Percentiles rank a stretch among this genome's conserved stretches.
Conservation (phyloP, 1,140 invertebrate species). For the Heliconius hewitsoni region DNA sequence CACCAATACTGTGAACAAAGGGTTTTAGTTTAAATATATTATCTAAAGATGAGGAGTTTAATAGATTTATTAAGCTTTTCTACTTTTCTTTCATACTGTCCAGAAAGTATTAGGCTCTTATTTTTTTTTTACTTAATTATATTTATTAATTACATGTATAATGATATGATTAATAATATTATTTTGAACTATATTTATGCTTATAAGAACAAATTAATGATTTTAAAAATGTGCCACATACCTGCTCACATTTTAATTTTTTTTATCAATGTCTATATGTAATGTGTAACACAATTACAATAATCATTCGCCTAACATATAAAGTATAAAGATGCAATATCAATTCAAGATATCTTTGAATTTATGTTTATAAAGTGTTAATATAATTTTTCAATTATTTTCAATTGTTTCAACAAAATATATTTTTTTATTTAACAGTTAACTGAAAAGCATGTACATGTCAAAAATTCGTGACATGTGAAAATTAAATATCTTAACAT, state of each 20-base stretch:
- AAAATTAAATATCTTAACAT: not conserved
- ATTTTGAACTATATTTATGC: conserved; percentile 10
- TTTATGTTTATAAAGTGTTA: not conserved
- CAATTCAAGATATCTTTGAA: not conserved
- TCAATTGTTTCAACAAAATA: not conserved
- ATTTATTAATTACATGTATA: conserved; percentile 1
- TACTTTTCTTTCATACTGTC: conserved; percentile 1
- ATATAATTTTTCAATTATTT: not conserved
- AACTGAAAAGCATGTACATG: not conserved
- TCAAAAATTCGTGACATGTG: not conserved
- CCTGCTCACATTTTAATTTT: not conserved
- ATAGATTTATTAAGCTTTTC: conserved; percentile 16
- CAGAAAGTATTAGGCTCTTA: conserved; percentile 10
- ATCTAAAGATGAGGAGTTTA: conserved; percentile 30
- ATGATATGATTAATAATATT: conserved; percentile 4
- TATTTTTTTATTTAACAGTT: too few relatives aligned
- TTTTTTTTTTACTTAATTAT: conserved; percentile 18
- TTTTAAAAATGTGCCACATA: not conserved
- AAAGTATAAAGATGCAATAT: not conserved
- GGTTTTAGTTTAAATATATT: conserved; percentile 41
- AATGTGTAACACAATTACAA: not conserved
- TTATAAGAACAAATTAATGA: not conserved
- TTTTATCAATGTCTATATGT: not conserved
- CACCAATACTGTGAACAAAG: conserved; percentile 44
- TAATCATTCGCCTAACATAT: not conserved